A percentile compares a stretch with the other conserved stretches of the same genome.
Conservation (phyloP, 2,888 invertebrate genomes). For the Drosophila meridionalis region DNA sequence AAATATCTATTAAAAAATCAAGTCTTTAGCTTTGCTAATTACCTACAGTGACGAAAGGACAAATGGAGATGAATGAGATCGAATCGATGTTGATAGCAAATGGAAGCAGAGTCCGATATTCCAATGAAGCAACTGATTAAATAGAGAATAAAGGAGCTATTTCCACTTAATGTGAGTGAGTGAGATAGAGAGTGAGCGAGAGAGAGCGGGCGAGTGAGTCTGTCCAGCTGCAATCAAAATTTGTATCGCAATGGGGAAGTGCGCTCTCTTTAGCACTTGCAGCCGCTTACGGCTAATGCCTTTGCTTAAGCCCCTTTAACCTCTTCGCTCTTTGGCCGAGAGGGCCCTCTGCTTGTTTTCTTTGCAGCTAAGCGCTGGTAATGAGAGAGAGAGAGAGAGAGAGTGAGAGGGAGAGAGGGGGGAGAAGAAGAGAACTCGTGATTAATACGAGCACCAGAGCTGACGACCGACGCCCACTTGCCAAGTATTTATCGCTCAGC, state of each 20-base stretch:
- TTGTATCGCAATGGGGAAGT: background rate
- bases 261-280: background rate
- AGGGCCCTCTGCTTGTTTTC: background rate
- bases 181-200: background rate
- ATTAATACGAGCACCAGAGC: conserved; percentile 27
- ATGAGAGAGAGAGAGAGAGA: conserved; percentile 35
- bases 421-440: conserved; percentile 28
- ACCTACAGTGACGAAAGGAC: no score
- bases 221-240: background rate
- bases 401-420: conserved; percentile 34
- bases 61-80: no score
- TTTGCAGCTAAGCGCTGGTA: conserved; percentile 9
- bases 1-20: no score
- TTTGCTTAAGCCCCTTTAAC: background rate
- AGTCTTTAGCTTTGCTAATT: no score
- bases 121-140: background rate
- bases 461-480: conserved; percentile 53
- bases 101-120: no score
- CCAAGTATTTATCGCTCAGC: conserved; percentile 57
- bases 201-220: background rate
- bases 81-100: no score
- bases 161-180: no score
- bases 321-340: background rate
- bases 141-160: background rate
- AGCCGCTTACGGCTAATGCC: background rate